A percentile compares a stretch with the other conserved stretches of the same genome.
Evolutionary conservation across 2,113 vertebrate species (phyloP).

Genomic region (Nannospalax galili): DNA sequence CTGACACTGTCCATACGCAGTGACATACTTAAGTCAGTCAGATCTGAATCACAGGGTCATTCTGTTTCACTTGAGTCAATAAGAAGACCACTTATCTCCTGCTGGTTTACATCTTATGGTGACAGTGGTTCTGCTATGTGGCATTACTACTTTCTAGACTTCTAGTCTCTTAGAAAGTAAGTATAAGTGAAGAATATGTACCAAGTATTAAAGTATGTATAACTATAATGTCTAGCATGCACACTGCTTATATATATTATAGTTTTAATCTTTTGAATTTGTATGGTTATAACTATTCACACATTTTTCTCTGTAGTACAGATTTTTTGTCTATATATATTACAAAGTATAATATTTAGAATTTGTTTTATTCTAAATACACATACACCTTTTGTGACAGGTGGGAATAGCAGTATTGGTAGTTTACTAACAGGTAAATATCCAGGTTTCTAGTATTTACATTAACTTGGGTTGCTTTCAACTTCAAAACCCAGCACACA

Average conservation of each 20-base stretch:
- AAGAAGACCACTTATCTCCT: conserved; percentile 56
- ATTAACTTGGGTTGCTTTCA: conserved; percentile 47
- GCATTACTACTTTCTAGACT: not conserved
- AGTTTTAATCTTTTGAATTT: not conserved
- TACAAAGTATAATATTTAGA: not conserved
- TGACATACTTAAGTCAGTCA: conserved; percentile 65
- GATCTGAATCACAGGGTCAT: conserved; percentile 56
- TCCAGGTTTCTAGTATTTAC: not conserved
- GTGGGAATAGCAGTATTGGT: conserved; percentile 26
- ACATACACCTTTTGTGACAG: not conserved
- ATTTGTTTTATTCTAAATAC: not conserved
- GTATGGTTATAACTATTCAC: not conserved
- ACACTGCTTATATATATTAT: not conserved
- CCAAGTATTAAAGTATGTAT: not conserved
- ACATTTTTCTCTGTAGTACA: not conserved
- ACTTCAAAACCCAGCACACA: conserved; percentile 53
- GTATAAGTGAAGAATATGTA: not conserved
- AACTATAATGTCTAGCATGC: not conserved
- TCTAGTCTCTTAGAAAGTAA: conserved; percentile 27
- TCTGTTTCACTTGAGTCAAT: conserved; percentile 54
- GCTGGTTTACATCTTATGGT: conserved; percentile 13
- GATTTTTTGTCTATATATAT: not conserved
- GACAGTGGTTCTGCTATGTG: not conserved
- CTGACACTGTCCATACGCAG: conserved; percentile 44
- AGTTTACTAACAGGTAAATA: conserved; percentile 40